Conservation (phyloP, 1,140 invertebrate genomes). For the Pseudomyrmex flavicornis region DNA sequence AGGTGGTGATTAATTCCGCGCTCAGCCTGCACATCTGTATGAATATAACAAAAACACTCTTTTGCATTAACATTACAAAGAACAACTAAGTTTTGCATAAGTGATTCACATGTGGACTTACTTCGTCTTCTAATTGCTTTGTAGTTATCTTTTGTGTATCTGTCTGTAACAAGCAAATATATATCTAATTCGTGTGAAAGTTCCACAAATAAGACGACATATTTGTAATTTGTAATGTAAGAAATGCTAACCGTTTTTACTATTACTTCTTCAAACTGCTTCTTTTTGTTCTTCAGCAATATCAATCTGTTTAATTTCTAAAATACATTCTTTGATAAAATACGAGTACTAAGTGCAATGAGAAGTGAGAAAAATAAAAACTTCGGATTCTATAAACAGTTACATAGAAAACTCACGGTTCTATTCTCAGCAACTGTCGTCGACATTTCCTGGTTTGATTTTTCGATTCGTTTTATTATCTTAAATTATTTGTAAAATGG, state of each 20-base stretch:
- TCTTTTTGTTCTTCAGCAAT: constrained; percentile 76
- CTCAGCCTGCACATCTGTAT: constrained; percentile 72
- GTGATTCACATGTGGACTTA: constrained; percentile 59
- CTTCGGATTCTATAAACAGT: not conserved
- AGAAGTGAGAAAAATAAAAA: not conserved
- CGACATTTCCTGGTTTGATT: constrained; percentile 76
- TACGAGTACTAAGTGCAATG: not conserved
- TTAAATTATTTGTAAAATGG: constrained; percentile 51
- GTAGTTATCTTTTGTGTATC: constrained; percentile 72
- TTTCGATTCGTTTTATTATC: constrained; percentile 79
- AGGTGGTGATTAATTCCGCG: constrained; percentile 66
- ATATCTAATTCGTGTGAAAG: not conserved
- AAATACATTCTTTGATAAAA: constrained; percentile 58
- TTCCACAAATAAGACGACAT: too few relatives aligned
- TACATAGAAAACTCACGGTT: constrained; percentile 69
- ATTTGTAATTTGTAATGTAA: not conserved
- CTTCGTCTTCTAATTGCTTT: constrained; percentile 74
- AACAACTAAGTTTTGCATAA: not conserved
- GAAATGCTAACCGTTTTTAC: constrained; percentile 73
- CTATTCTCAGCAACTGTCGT: constrained; percentile 74
- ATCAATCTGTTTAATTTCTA: constrained; percentile 76
- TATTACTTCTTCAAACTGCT: constrained; percentile 77
- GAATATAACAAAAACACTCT: constrained; percentile 12
- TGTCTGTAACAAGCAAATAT: constrained; percentile 70
- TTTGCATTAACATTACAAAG: too few relatives aligned